phyloP scores from a whole-genome alignment of 2,888 invertebrate genomes.

The Philereme vetulata region DNA sequence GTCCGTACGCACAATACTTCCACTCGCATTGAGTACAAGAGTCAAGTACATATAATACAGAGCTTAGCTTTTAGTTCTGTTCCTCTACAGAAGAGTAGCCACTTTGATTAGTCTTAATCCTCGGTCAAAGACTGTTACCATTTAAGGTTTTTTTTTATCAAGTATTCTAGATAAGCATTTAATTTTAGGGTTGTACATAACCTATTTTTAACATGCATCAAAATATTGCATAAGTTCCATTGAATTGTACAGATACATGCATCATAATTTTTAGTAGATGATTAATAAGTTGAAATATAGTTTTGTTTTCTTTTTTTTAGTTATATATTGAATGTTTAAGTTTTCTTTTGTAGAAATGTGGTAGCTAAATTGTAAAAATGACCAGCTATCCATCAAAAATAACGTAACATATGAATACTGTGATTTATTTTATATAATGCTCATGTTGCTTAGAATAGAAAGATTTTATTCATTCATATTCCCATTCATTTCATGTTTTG shows the following conservation, averaged over 20 bases:
- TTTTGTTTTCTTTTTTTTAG: constrained; percentile 41
- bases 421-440: constrained; percentile 16
- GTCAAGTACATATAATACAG: not conserved
- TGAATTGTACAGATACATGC: constrained; percentile 52
- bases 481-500: not conserved
- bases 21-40: not conserved
- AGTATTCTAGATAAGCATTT: constrained; percentile 49
- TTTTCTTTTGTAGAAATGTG: constrained; percentile 21
- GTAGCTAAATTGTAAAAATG: constrained; percentile 30
- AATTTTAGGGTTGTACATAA: constrained; percentile 39
- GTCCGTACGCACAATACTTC: no score
- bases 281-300: constrained; percentile 36
- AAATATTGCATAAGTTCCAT: constrained; percentile 56
- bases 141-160: constrained; percentile 46
- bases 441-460: not conserved
- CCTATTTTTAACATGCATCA: constrained; percentile 15
- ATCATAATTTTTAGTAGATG: constrained; percentile 50
- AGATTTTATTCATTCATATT: not conserved
- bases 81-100: not conserved
- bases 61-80: constrained; percentile 1
- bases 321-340: constrained; percentile 44
- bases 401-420: constrained; percentile 11
- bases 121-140: constrained; percentile 28
- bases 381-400: not conserved
- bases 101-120: constrained; percentile 5